Conservation (phyloP, 1,140 invertebrate genomes). For the Coboldia fuscipes region DNA sequence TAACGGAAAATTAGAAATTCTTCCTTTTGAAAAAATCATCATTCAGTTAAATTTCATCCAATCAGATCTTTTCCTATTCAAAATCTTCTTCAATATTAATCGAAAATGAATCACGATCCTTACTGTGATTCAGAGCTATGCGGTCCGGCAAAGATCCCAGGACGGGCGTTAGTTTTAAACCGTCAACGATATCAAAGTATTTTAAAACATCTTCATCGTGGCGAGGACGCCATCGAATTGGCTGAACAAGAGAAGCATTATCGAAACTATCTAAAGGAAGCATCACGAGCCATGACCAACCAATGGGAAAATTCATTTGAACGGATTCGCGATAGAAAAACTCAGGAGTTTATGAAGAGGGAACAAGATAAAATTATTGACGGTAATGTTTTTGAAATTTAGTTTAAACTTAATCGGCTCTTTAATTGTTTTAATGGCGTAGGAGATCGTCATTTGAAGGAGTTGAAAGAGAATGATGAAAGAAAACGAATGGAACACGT, state of each 20-base stretch:
- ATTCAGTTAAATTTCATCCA: no score
- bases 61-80: no score
- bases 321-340: background rate
- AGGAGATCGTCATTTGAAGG: background rate
- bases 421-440: no score
- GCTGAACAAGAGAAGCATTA: background rate
- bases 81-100: no score
- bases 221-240: background rate
- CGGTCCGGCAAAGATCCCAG: no score
- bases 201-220: background rate
- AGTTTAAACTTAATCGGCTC: no score
- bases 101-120: no score
- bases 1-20: no score
- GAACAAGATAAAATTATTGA: background rate
- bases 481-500: constrained; percentile 7
- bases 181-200: background rate
- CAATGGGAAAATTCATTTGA: background rate
- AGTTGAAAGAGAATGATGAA: constrained; percentile 7
- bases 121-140: no score
- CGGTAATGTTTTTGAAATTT: no score
- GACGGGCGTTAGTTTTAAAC: background rate
- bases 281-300: background rate
- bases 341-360: background rate
- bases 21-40: no score
- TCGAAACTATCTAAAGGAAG: background rate